Evolutionary conservation across 2,797 vertebrate genomes (phyloP).

Genomic region (Oreonectes daqikongensis): DNA sequence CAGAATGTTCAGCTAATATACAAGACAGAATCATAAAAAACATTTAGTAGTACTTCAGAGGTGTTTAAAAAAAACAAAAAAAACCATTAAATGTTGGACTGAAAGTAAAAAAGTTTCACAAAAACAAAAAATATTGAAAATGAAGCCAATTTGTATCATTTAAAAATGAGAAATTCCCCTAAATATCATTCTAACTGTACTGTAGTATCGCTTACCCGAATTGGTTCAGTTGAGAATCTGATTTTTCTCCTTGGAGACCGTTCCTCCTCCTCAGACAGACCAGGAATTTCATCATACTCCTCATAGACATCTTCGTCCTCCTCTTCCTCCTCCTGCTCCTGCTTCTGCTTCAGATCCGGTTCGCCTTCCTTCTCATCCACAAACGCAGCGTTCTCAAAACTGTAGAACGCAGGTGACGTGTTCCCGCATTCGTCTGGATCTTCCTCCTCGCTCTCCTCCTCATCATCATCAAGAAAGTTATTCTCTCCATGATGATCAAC

Average conservation of each 20-base stretch:
- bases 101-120: not conserved
- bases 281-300: slow-evolving; percentile 77
- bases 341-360: slow-evolving; percentile 73
- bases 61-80: not conserved
- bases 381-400: slow-evolving; percentile 92
- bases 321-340: slow-evolving; percentile 69
- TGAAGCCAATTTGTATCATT: too few species aligned
- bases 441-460: slow-evolving; percentile 71
- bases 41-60: not conserved
- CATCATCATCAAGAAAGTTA: slow-evolving; percentile 59
- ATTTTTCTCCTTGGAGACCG: slow-evolving; percentile 79
- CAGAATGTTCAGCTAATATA: not conserved
- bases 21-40: not conserved
- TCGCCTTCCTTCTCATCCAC: slow-evolving; percentile 84
- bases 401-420: slow-evolving; percentile 77
- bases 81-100: not conserved
- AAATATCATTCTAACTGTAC: slow-evolving; percentile 5
- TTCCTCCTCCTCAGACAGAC: slow-evolving; percentile 91
- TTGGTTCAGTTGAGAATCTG: slow-evolving; percentile 85
- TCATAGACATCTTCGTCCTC: slow-evolving; percentile 72
- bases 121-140: not conserved
- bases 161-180: not conserved
- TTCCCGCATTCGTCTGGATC: slow-evolving; percentile 66
- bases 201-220: slow-evolving; percentile 76
- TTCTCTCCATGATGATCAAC: slow-evolving; percentile 46